Conservation (phyloP, 2,888 invertebrate genomes). For the Morinoia aosen region DNA sequence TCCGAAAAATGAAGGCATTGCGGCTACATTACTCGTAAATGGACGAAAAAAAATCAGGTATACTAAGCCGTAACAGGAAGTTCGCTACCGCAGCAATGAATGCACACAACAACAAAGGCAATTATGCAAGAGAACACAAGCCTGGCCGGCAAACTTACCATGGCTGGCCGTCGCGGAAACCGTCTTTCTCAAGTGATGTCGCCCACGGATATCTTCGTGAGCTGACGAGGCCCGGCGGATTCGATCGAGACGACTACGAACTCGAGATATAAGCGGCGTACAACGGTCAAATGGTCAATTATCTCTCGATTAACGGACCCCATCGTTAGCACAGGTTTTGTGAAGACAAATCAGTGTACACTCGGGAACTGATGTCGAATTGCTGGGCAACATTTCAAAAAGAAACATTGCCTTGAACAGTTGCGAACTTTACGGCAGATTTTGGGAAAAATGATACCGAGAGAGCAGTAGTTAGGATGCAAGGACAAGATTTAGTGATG, state of each 20-base stretch:
- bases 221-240: background rate
- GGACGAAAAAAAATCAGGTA: background rate
- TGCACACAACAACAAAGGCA: background rate
- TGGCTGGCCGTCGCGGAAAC: background rate
- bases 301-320: background rate
- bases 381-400: background rate
- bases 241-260: background rate
- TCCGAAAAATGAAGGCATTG: background rate
- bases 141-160: background rate
- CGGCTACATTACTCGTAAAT: background rate
- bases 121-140: background rate
- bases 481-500: too few species aligned
- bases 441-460: background rate
- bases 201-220: background rate
- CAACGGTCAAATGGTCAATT: background rate
- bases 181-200: background rate
- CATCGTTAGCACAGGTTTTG: background rate
- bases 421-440: background rate
- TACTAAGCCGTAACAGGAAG: conserved; percentile 4
- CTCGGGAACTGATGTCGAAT: background rate
- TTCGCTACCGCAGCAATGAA: background rate
- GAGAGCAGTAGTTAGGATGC: background rate
- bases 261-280: background rate
- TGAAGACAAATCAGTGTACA: background rate
- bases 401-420: background rate